Evolutionary conservation across 2,888 invertebrate species (phyloP), one percentile per base, ranked within the genome.

Genomic region (Labia minor): DNA sequence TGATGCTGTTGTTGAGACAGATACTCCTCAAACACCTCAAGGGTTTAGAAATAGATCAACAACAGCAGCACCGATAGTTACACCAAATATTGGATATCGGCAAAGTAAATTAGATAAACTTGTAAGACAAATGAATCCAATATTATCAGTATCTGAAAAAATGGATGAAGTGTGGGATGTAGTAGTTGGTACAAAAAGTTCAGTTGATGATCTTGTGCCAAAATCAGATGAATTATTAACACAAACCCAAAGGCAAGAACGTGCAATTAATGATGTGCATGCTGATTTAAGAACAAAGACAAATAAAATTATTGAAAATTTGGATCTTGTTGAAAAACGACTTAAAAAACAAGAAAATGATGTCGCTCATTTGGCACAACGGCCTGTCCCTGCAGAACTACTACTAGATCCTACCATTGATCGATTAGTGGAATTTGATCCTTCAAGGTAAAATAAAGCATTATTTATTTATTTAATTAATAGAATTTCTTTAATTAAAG

Each of bases 141-240:
- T 92, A 80, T 86, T 91, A 74, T 87, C 86, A 66, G 91, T 92
- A 0, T 89, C 91, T 0, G 90, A 91, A 75, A 92, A 92, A 78
- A 92, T 92, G 90, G 92, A 92, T 73, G 90, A 92, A 77, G 91
- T 92, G 1, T 92, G 92, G 92, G 88, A 90, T 75, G 90, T 92
- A 2, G 90, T 92, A 11, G 90, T 92, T 0, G 92, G 92, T 14
- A 92, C 92, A 1, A 92, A 92, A 75, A 90, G 89, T 73, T 90
- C 91, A 0, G 90, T 92, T 0, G 92, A 92, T 76, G 87, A 90
- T 76, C 80, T 92, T 65, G 84, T 92, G 49, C 92, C 92, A 1
- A 92, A 92, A 78, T 92, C 92, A 0, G 91, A 92, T 75, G 90
- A 91, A 72, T 78, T 92, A 3, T 78, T 93, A 14, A 89, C 90